Evolutionary conservation across 2,888 invertebrate species (phyloP).

Genomic region (Laspeyria flexula): DNA sequence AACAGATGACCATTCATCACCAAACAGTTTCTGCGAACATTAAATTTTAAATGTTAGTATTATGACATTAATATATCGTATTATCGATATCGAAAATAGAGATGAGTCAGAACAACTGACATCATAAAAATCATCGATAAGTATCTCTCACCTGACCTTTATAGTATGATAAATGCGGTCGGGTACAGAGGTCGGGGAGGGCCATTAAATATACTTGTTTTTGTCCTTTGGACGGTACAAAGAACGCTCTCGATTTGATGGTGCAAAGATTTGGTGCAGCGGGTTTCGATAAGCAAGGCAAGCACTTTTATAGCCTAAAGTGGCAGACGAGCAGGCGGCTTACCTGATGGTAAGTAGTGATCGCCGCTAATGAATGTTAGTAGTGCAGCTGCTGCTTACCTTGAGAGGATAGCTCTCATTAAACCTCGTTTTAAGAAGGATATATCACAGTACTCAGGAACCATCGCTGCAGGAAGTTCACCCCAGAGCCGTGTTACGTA

Average conservation of each 20-base stretch:
- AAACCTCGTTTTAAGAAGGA: too few species aligned
- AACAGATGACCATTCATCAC: conserved; percentile 33
- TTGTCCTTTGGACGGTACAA: conserved; percentile 11
- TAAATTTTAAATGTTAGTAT: conserved; percentile 24
- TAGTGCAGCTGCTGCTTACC: too few species aligned
- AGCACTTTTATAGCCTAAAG: too few species aligned
- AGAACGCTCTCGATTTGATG: too few species aligned
- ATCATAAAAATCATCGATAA: conserved; percentile 73
- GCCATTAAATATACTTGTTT: conserved; percentile 45
- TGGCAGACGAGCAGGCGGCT: too few species aligned
- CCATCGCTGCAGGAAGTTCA: too few species aligned
- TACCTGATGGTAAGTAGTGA: too few species aligned
- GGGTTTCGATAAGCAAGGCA: too few species aligned
- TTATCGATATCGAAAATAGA: conserved; percentile 56
- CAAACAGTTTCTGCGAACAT: not conserved
- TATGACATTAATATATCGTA: conserved; percentile 42
- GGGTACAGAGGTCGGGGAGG: conserved; percentile 66
- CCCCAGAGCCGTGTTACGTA: too few species aligned
- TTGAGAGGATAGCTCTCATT: too few species aligned
- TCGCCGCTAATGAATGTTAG: too few species aligned
- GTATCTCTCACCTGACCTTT: conserved; percentile 77
- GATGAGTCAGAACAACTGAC: conserved; percentile 74
- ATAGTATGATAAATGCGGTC: conserved; percentile 72
- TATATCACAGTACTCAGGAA: too few species aligned
- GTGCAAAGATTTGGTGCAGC: not conserved